phyloP scores from a whole-genome alignment of 2,888 invertebrate species.

The Drosophila anceps region DNA sequence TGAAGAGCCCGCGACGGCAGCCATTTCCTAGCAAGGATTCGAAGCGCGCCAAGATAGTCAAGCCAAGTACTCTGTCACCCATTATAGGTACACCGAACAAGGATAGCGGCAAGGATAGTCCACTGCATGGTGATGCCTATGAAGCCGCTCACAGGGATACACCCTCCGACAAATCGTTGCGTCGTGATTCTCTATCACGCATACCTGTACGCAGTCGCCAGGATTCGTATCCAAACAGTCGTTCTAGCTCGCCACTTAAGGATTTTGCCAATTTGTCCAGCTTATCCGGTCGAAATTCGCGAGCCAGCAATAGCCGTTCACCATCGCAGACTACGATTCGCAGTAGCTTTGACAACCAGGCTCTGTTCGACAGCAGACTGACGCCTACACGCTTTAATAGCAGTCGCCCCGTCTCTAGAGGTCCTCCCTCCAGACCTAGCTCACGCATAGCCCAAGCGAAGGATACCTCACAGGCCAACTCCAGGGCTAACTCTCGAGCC shows the following conservation, averaged over 20 bases:
- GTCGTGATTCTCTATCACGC: conserved; percentile 82
- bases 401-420: conserved; percentile 72
- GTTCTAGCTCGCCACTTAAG: conserved; percentile 77
- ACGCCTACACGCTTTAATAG: conserved; percentile 63
- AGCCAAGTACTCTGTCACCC: conserved; percentile 84
- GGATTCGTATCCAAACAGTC: conserved; percentile 59
- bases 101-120: conserved; percentile 81
- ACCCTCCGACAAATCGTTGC: conserved; percentile 61
- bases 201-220: conserved; percentile 81
- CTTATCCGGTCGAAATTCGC: conserved; percentile 71
- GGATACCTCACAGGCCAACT: conserved; percentile 53
- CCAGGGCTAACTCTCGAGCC: conserved; percentile 65
- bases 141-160: conserved; percentile 62
- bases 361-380: conserved; percentile 27
- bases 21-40: conserved; percentile 28
- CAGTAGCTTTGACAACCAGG: conserved; percentile 53
- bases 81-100: conserved; percentile 85
- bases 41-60: conserved; percentile 80
- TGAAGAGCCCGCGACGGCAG: conserved; percentile 43
- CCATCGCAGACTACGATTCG: conserved; percentile 64
- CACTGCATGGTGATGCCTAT: conserved; percentile 62
- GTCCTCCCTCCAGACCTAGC: conserved; percentile 63
- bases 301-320: conserved; percentile 72
- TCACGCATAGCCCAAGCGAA: conserved; percentile 77
- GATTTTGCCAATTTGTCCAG: conserved; percentile 57